These are phyloP conservation scores for Botia kubotai DNA, from an alignment of 2,797 vertebrate genomes.

Conservation along the genomic window DNA sequence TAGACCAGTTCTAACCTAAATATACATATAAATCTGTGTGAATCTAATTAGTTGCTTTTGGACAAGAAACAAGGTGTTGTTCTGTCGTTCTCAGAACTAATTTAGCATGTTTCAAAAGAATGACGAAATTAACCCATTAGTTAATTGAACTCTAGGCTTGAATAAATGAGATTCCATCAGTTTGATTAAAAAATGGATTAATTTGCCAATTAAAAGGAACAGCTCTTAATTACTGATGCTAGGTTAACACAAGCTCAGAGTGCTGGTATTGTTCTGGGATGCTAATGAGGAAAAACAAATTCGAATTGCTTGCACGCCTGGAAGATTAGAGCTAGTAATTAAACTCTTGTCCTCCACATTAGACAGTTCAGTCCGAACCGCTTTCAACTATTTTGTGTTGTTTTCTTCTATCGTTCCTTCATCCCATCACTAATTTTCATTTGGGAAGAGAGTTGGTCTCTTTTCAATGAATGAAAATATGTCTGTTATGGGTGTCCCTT, in stretches of 20 bases:
- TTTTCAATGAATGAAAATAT: background rate
- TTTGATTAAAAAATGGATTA: conserved; percentile 21
- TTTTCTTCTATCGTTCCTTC: background rate
- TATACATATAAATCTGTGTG: background rate
- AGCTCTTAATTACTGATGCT: conserved; percentile 28
- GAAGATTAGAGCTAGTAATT: conserved; percentile 42
- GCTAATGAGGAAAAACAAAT: conserved; percentile 36
- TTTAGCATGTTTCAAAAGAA: conserved; percentile 12
- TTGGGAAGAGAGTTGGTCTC: background rate
- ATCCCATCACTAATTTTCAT: conserved; percentile 14
- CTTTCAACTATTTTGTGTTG: conserved; percentile 14
- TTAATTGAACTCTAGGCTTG: background rate
- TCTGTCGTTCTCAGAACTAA: conserved; percentile 14
- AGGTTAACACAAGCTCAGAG: conserved; percentile 22
- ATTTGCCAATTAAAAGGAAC: conserved; percentile 16
- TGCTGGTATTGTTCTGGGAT: conserved; percentile 35
- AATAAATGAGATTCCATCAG: conserved; percentile 2
- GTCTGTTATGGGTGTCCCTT: conserved; percentile 32
- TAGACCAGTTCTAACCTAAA: background rate
- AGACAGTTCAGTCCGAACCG: conserved; percentile 15
- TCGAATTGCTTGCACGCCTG: conserved; percentile 22
- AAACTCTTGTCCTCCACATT: conserved; percentile 33
- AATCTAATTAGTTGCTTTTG: background rate
- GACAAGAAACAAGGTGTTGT: background rate
- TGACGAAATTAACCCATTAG: conserved; percentile 12